Conservation (phyloP, 2,797 vertebrate genomes). For the Clarias platycephalus region DNA sequence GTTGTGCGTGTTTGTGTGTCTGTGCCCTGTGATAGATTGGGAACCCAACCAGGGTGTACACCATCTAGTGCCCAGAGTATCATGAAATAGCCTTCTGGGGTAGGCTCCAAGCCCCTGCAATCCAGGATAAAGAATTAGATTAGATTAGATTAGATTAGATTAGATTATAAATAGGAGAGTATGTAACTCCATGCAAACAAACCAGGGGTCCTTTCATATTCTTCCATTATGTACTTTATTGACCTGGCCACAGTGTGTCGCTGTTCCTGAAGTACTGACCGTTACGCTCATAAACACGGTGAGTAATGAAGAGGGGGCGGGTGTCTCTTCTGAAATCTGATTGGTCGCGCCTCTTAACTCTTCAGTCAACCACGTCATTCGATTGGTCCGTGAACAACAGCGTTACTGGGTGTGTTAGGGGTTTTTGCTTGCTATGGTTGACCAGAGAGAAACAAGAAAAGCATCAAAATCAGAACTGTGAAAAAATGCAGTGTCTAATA, state of each 20-base stretch:
- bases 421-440: background rate
- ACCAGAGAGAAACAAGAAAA: background rate
- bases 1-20: too few relatives aligned
- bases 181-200: too few relatives aligned
- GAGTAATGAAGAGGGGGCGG: conserved; percentile 37
- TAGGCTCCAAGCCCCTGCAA: too few relatives aligned
- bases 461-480: background rate
- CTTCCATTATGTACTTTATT: too few relatives aligned
- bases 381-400: conserved; percentile 26
- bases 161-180: too few relatives aligned
- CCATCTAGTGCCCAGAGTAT: too few relatives aligned
- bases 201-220: too few relatives aligned
- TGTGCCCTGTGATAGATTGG: too few relatives aligned
- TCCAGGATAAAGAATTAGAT: background rate
- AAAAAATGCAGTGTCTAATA: background rate
- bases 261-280: conserved; percentile 24
- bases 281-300: conserved; percentile 11
- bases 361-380: background rate
- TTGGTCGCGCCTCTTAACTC: conserved; percentile 51
- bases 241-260: conserved; percentile 36
- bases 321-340: conserved; percentile 16
- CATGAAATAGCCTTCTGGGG: too few relatives aligned
- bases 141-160: background rate
- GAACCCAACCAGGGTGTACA: too few relatives aligned
- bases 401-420: background rate